Base-by-base conservation (phyloP, 2,797 vertebrate species). In the Anguilla pacifica region DNA sequence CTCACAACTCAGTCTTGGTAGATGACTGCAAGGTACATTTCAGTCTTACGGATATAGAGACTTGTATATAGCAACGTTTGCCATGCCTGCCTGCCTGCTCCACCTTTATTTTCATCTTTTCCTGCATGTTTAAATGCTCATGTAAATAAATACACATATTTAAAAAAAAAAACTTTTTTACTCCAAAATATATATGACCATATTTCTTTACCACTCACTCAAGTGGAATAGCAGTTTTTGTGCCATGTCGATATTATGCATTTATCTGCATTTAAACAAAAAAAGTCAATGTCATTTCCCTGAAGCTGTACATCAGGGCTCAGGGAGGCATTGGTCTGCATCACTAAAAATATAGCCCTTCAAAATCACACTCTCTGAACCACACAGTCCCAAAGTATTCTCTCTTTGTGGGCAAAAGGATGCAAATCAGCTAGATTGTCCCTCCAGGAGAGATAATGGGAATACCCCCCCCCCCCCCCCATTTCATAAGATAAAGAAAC, bases 1-100 rank as follows among this genome's bases (percentile, higher is more conserved):
- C 96, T 92, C 97, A 98, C 96, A 98, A 98, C 94, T 95, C 93
- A 91, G 96, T 97, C 95, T 96, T 97, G 95, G 96, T 97, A 97
- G 97, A 99, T 97, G 98, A 99, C 94, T 98, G 97, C 98, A 99
- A 99, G 98, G 98, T 99, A 99, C 97, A 97, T 94, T 97, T 97
- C 92, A 96, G 96, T 13, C 97, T 99, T 96, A 97, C 98, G 93
- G 98, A 99, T 96, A 98, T 98, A 92, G 98, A 99, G 96, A 99
- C 98, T 25, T 99, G 98, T 95, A 99, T 99, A 97, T 99, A 98
- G 96, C 91, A 89, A 92, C 31, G 84, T 88, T 91, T 82, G 87
- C 93, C 90, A 89, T 90, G 92, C 93, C 51, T 46, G 43, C 43
- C 95, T 94, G 94, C 93, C 91, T 88, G 90, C 89, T 89, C 92